Evolutionary conservation across 2,113 vertebrate species (phyloP).

Genomic region (Suncus etruscus): DNA sequence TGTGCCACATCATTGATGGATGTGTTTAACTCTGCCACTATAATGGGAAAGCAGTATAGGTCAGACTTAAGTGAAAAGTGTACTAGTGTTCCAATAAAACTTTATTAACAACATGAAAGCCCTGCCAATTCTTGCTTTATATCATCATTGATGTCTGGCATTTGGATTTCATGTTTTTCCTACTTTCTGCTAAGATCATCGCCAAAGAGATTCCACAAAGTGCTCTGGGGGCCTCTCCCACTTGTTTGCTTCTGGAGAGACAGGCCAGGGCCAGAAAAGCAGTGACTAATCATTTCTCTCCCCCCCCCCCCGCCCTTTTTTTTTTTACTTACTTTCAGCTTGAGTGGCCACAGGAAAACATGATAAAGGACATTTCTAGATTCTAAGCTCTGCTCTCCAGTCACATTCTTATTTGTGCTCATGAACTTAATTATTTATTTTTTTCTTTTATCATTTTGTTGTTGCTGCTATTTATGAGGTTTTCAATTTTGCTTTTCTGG

Average conservation of each 20-base stretch:
- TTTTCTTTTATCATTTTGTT: too few relatives aligned
- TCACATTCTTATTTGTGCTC: neutral
- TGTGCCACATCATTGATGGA: neutral
- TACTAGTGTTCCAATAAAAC: neutral
- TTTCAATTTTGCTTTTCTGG: too few relatives aligned
- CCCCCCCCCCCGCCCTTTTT: too few relatives aligned
- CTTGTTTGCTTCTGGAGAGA: neutral
- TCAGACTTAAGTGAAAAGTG: too few relatives aligned
- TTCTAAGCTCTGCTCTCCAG: neutral
- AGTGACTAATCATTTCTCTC: neutral
- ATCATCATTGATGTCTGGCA: neutral
- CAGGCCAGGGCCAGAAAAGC: neutral
- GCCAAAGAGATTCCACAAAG: neutral
- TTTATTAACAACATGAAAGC: constrained; percentile 7
- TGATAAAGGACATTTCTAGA: neutral
- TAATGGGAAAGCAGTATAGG: too few relatives aligned
- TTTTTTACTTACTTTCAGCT: neutral
- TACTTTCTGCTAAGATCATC: neutral
- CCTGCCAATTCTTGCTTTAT: neutral
- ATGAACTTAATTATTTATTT: too few relatives aligned
- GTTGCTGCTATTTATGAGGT: too few relatives aligned
- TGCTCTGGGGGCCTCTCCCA: neutral
- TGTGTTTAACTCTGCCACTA: too few relatives aligned
- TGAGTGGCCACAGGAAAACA: neutral
- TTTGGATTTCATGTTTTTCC: neutral